phyloP scores from a whole-genome alignment of 2,888 invertebrate species.

The Pantelozetes paolii region DNA sequence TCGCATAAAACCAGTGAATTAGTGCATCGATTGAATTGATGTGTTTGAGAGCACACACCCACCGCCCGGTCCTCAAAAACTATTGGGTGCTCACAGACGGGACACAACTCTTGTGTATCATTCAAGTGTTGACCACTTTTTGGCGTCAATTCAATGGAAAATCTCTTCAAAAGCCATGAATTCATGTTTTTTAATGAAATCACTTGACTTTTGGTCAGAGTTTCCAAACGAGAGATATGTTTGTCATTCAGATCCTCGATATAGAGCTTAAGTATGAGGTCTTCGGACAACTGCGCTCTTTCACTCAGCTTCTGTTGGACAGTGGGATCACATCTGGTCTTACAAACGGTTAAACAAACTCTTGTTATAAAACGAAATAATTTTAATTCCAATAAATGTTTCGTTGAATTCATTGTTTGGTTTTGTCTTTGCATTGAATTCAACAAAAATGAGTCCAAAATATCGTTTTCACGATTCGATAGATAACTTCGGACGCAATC shows the following conservation, averaged over 20 bases:
- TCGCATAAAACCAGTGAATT: constrained; percentile 27
- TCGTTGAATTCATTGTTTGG: neutral
- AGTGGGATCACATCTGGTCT: neutral
- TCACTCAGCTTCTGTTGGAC: neutral
- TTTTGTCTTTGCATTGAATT: neutral
- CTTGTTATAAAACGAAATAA: neutral
- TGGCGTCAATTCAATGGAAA: neutral
- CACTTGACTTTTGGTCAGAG: neutral
- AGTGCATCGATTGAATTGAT: neutral
- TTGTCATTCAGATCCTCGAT: neutral
- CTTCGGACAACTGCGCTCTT: constrained; percentile 1
- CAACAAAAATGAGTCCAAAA: neutral
- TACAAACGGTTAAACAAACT: neutral
- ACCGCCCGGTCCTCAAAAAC: neutral
- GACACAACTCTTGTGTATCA: neutral
- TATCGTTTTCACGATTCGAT: neutral
- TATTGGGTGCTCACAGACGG: neutral
- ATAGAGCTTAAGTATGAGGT: neutral
- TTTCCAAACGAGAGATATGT: neutral
- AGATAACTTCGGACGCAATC: neutral
- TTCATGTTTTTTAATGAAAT: constrained; percentile 12
- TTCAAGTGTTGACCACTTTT: neutral
- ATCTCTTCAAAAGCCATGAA: neutral
- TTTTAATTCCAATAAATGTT: neutral
- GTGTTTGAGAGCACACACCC: neutral